Evolutionary conservation across 2,797 vertebrate species (phyloP), one percentile per base, ranked within the genome.

Genomic region (Halcyon chelicuti): DNA sequence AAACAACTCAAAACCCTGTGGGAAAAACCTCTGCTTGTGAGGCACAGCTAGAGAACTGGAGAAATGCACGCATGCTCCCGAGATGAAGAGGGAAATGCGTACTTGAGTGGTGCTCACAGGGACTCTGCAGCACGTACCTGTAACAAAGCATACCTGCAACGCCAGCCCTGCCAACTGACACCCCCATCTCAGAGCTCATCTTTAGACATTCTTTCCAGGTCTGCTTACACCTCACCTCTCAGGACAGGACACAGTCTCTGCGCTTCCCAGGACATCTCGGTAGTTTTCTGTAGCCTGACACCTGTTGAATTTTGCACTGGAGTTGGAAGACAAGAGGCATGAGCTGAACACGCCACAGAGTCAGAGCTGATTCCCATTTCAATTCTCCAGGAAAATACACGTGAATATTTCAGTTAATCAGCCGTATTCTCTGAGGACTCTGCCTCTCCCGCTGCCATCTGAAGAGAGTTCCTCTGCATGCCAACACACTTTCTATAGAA

Each of bases 31-130:
- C 52, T 12, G 10, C 40, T 65, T 25, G 6, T 4, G n/a, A n/a
- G 26, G 33, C 39, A 80, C 8, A 58, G 8, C 66, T 23, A 54
- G 47, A 31, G 25, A 55, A 7, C 37, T 51, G 22, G 15, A 40
- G 23, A 31, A 68, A 62, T 2, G 0, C 1, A 4, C 18, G 11
- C 7, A 0, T 2, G 29, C 7, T 84, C 28, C 19, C 9, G 9
- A 40, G 37, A 8, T 3, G 10, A 0, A 28, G 29, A 1, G 47
- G 67, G 44, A 17, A 80, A 44, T 14, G 5, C 2, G 1, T 0
- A 1, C 7, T 1, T 3, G 42, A 10, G 3, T 3, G 18, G 19
- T 44, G 16, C 17, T 44, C 12, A 4, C 25, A 37, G 26, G 65
- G 10, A 47, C 10, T 8, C 23, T 42, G 31, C 51, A 63, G 31